These are phyloP conservation scores for Arenicola marina DNA, from an alignment of 2,888 invertebrate species.

Conservation along the genomic window DNA sequence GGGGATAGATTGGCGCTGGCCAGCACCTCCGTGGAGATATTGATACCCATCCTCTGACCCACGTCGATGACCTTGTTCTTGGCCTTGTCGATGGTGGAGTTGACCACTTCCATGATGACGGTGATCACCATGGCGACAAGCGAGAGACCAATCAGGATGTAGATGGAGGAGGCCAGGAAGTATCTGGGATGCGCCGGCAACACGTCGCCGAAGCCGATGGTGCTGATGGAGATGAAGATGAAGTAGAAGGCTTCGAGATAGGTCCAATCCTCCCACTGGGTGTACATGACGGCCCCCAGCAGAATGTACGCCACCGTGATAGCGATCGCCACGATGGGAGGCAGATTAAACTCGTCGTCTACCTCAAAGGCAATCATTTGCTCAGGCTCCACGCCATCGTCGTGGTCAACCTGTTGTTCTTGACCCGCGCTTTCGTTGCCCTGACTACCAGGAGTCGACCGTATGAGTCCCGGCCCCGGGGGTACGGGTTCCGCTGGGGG, in stretches of 20 bases:
- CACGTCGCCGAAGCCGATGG: conserved; percentile 94
- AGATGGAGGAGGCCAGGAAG: conserved; percentile 90
- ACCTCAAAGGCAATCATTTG: conserved; percentile 9
- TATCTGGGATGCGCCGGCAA: conserved; percentile 84
- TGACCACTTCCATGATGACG: conserved; percentile 69
- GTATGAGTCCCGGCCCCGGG: no score
- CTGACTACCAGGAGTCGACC: no score
- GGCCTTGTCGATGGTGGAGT: conserved; percentile 40
- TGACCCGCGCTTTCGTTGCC: no score
- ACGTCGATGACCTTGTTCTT: conserved; percentile 35
- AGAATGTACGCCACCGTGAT: conserved; percentile 85
- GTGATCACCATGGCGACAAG: conserved; percentile 95
- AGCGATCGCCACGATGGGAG: conserved; percentile 84
- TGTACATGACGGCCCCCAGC: conserved; percentile 78
- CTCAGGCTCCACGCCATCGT: conserved; percentile 13
- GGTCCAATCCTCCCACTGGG: conserved; percentile 74
- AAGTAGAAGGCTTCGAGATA: conserved; percentile 95
- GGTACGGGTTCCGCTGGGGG: no score
- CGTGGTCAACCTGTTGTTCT: no score
- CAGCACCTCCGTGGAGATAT: not conserved
- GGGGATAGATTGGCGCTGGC: no score
- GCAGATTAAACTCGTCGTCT: conserved; percentile 84
- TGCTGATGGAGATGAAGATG: conserved; percentile 95
- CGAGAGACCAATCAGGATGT: conserved; percentile 91
- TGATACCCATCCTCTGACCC: conserved; percentile 4